Base-by-base conservation (phyloP, 2,888 invertebrate genomes). In the Pterostichus madidus region DNA sequence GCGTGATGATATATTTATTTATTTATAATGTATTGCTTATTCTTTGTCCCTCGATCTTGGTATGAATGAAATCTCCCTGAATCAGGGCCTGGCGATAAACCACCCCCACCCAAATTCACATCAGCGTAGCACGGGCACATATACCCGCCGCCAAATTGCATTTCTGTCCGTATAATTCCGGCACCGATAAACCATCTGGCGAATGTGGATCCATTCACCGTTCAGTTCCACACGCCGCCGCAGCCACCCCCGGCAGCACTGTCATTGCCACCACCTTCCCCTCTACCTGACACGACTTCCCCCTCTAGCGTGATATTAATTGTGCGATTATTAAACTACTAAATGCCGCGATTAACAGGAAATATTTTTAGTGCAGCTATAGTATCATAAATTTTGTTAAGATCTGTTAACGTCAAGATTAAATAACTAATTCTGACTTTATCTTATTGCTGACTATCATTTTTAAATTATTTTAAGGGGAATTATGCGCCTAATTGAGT, bases 151-250 rank as follows among this genome's bases (percentile, higher is more conserved):
- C 88, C 89, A 89, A 89, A 89, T 90, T 90, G 89, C 89, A 89
- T 88, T 87, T 86, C 87, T 88, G 87, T 88, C 88, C 88, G 89
- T 89, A 89, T 89, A 89, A 89, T 89, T 89, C 89, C 89, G 49
- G 87, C 89, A 86, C 86, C 88, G 87, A 89, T 89, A 89, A 89
- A 89, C 87, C 87, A 87, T 87, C 86, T 84, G 84, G 86, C 61
- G 59, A 78, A 78, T 78, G 78, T 78, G 56, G 61, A 78, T 61
- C 59, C 61, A 46, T 78, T 78, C 88, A 87, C 86, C 86, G 86
- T 86, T 85, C 44, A 71, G 68, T 87, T 86, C 84, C 87, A 87
- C 84, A 87, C 87, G 86, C 87, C 87, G 86, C 87, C 87, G 86
- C 87, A 5, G 64, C 64, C 87, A 85, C 87, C 87, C 88, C 87